These are phyloP conservation scores for Dipus sagitta DNA, from an alignment of 2,797 vertebrate genomes.

Conservation along the genomic window DNA sequence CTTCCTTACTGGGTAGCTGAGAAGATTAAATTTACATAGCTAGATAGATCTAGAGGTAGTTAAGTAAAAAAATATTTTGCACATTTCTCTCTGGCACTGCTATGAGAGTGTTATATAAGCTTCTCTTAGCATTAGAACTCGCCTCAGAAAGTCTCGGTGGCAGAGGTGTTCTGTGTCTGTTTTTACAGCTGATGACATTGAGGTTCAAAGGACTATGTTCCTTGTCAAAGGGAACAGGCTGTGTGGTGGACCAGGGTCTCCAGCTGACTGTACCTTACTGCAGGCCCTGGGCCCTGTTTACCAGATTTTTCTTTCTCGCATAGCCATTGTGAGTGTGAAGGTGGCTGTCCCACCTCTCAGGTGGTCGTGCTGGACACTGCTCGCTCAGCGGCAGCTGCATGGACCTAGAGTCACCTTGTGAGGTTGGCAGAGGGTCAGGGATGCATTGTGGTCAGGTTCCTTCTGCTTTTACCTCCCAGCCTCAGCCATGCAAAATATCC, in stretches of 20 bases:
- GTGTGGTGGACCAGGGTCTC: not conserved
- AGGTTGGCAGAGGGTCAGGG: not conserved
- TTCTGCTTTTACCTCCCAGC: not conserved
- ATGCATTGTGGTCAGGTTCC: not conserved
- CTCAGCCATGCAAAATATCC: not conserved
- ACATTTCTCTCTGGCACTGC: not conserved
- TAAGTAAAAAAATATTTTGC: not conserved
- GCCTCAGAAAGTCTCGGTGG: not conserved
- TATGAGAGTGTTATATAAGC: not conserved
- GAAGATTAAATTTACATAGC: not conserved
- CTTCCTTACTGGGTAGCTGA: not conserved
- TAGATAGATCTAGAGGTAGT: not conserved
- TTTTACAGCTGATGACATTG: not conserved
- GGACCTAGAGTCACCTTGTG: not conserved
- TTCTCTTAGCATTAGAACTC: not conserved
- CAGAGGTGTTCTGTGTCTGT: not conserved
- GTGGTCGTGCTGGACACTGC: fast-evolving
- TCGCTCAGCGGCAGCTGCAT: fast-evolving
- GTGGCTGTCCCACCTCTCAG: not conserved
- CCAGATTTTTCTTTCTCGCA: not conserved
- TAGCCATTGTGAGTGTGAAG: not conserved
- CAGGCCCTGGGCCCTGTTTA: not conserved
- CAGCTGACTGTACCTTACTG: not conserved
- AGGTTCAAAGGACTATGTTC: not conserved
- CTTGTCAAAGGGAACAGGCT: not conserved